Conservation (phyloP, 2,797 vertebrate genomes). For the Leuciscus waleckii region DNA sequence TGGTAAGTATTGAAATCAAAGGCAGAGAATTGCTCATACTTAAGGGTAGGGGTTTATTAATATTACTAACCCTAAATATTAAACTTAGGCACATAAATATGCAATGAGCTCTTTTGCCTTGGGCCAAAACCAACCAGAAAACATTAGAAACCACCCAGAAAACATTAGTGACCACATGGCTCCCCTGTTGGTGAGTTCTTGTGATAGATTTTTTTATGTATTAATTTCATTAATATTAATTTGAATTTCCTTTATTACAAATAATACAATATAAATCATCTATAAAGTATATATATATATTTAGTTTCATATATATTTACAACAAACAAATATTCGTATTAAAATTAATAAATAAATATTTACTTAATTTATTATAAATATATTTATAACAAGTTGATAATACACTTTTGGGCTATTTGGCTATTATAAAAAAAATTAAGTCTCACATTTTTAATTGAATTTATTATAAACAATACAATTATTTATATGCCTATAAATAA, state of each 20-base stretch:
- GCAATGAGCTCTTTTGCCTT: not conserved
- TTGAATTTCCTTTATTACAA: not conserved
- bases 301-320: too few species aligned
- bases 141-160: not conserved
- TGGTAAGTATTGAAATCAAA: constrained; percentile 52
- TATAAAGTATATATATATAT: not conserved
- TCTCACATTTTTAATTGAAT: not conserved
- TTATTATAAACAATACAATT: not conserved
- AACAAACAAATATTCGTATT: not conserved
- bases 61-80: not conserved
- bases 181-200: not conserved
- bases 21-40: not conserved
- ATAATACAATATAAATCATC: not conserved
- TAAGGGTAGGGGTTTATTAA: not conserved
- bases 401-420: too few species aligned
- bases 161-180: not conserved
- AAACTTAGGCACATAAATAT: not conserved
- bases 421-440: too few species aligned
- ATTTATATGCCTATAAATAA: too few species aligned
- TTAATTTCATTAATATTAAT: not conserved
- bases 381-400: too few species aligned
- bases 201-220: too few species aligned
- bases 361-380: not conserved
- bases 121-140: not conserved
- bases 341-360: not conserved